Evolutionary conservation across 2,113 vertebrate species (phyloP), one percentile per base, ranked within the genome.

Genomic region (Pollimyrus isidori): DNA sequence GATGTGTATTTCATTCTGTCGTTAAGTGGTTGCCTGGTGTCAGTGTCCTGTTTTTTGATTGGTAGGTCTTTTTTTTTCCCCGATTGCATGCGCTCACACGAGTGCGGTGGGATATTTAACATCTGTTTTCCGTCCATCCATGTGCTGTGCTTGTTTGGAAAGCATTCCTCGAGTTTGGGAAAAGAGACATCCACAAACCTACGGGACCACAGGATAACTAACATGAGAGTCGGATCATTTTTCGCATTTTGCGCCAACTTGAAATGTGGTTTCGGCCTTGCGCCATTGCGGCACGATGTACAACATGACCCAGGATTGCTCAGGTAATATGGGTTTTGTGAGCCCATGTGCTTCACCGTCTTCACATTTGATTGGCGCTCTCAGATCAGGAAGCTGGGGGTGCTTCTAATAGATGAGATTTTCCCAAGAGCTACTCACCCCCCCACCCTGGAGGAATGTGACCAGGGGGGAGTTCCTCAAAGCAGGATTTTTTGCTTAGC

Each of bases 1-100:
- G 35, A 86, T 19, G 45, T 85, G 7, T 80, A 42, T 80, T 1
- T 39, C 39, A n/a, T 88, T 76, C 80, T 90, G 88, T 92, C 89
- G 89, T 90, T 88, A 15, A 13, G 88, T 85, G 39, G 82, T 80
- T 80, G 46, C 15, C n/a, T 88, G 82, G 69, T 49, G 88, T 92
- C 86, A 91, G 87, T 19, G 69, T 39, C 13, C 15, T 80, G 73
- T 30, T 76, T 88, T 48, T 88, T 88, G 87, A 45, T 23, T 39
- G 39, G 86, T 48, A 87, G 19, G 56, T 87, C 39, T 69, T 30
- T 69, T n/a, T 62, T 69, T 65, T 35, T 35, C 35, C 62, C 3
- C 39, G 35, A 80, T 80, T 80, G 73, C 35, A 42, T 19, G 35
- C 73, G 42, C 73, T 42, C 35, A 39, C 73, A 80, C 73, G 4